Conservation (phyloP, 2,113 vertebrate species). For the Cavia aperea region DNA sequence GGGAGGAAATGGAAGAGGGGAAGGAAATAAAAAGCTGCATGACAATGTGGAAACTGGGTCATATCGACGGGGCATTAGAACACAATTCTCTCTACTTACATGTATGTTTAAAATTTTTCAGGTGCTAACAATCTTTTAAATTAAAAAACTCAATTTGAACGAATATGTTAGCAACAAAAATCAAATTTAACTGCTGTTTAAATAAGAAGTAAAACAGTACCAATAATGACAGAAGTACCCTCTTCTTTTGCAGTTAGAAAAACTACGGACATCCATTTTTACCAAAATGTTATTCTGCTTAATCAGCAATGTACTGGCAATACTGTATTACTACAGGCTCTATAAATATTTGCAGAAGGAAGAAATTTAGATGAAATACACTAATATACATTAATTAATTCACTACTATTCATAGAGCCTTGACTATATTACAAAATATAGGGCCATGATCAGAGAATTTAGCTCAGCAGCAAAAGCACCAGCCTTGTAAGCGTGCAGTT, state of each 20-base stretch:
- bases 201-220: slow-evolving; percentile 23
- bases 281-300: background rate
- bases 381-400: background rate
- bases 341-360: slow-evolving; percentile 8
- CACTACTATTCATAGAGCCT: background rate
- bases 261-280: background rate
- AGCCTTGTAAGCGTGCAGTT: no score
- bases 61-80: background rate
- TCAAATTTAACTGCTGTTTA: slow-evolving; percentile 25
- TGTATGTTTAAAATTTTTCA: background rate
- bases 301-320: slow-evolving; percentile 15
- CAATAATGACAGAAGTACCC: background rate
- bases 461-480: no score
- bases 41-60: background rate
- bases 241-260: background rate
- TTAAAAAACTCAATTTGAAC: background rate
- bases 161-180: background rate
- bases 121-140: slow-evolving; percentile 10
- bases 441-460: background rate
- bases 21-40: background rate
- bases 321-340: background rate
- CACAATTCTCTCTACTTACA: background rate
- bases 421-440: background rate
- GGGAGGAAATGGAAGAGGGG: background rate
- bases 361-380: slow-evolving; percentile 17